phyloP scores from a whole-genome alignment of 2,113 vertebrate genomes.

The Dissostichus mawsoni region DNA sequence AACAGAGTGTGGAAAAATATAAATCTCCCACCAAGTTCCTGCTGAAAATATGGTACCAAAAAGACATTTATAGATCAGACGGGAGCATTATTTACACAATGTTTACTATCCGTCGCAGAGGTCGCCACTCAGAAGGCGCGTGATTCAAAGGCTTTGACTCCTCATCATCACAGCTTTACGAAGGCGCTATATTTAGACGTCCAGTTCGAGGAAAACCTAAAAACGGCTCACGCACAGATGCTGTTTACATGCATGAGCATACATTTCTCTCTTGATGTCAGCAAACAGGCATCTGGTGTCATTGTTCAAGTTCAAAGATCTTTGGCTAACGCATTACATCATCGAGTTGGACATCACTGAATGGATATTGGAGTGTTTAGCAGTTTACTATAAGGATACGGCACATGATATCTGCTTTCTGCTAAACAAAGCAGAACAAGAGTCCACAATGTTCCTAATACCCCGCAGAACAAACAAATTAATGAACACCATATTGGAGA shows the following conservation, averaged over 20 bases:
- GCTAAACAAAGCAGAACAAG: constrained; percentile 9
- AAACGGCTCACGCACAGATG: constrained; percentile 29
- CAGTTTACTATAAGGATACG: not conserved
- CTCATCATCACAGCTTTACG: constrained; percentile 35
- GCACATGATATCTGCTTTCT: not conserved
- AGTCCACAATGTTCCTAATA: constrained; percentile 6
- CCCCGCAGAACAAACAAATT: not conserved
- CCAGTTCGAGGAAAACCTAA: constrained; percentile 64
- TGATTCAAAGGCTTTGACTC: constrained; percentile 37
- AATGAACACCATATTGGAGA: not conserved
- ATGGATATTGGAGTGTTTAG: not conserved
- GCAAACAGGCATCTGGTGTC: constrained; percentile 11
- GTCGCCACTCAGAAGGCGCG: not conserved
- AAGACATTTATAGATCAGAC: not conserved
- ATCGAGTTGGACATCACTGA: not conserved
- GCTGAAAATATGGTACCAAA: not conserved
- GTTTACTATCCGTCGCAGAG: not conserved
- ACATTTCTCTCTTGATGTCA: constrained; percentile 29
- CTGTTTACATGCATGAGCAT: constrained; percentile 37
- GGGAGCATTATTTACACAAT: not conserved
- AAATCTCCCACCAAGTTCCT: not conserved
- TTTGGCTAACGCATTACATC: not conserved
- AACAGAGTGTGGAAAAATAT: no score
- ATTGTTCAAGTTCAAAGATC: constrained; percentile 32
- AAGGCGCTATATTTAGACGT: constrained; percentile 53